Base-by-base conservation (phyloP, 2,888 invertebrate species). In the Heliconius ethilla region DNA sequence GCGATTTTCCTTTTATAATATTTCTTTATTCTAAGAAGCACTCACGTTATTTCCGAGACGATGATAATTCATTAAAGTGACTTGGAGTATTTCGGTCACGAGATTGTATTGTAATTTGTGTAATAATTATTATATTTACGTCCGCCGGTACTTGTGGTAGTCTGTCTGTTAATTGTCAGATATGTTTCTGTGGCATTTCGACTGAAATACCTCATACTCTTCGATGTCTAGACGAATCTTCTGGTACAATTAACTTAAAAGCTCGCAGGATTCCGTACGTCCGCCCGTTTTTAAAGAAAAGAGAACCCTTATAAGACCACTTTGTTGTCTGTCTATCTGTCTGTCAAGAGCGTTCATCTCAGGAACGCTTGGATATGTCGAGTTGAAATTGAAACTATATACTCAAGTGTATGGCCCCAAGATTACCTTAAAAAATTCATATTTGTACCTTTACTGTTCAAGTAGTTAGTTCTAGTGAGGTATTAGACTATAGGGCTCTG, bases 121-220 rank as follows among this genome's bases (percentile, higher is more conserved):
- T 81, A 75, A 81, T 82, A 84, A 85, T 85, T 83, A 85, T 84
- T 82, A 83, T 83, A 81, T 82, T 84, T 82, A 80, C 81, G 82
- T 82, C 79, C 74, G 75, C 63, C 66, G 75, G 55, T 78, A 55
- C 70, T 83, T 81, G 78, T 79, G 81, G 83, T 80, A 40, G 59
- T 73, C 78, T 80, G 77, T 83, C 78, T 80, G 77, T 83, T 84
- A 84, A 85, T 84, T 85, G 82, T 83, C 78, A 78, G 55, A 70
- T 78, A 83, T 81, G 79, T 81, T 83, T 81, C 81, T 51, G 77
- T 78, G 81, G 80, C 81, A 83, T 82, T 82, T 80, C 78, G 77
- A 79, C 63, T 77, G 72, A 80, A 78, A 79, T 79, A 73, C 78
- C 79, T 33, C 7, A 9, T 33, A 75, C 75, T 75, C 63, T 65